Conservation (phyloP, 2,797 vertebrate species). For the Pantherophis vulpinus region DNA sequence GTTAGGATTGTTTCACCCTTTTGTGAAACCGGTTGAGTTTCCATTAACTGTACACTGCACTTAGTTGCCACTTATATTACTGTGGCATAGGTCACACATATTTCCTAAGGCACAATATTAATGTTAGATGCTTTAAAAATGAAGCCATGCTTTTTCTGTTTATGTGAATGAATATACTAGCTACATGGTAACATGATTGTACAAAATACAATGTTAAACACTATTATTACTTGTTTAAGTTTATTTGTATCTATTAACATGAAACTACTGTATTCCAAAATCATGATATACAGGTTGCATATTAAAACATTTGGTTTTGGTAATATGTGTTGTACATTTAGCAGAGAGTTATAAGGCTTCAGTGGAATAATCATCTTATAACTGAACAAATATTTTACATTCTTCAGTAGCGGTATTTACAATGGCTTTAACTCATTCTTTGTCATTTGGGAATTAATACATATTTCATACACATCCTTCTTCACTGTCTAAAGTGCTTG, state of each 20-base stretch:
- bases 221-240: constrained; percentile 62
- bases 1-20: constrained; percentile 71
- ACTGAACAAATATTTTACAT: constrained; percentile 74
- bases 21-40: constrained; percentile 75
- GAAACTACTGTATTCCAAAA: constrained; percentile 51
- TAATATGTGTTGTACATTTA: constrained; percentile 67
- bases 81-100: constrained; percentile 67
- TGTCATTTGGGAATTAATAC: constrained; percentile 54
- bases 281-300: constrained; percentile 52
- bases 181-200: constrained; percentile 72
- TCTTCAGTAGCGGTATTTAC: constrained; percentile 68
- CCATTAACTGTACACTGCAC: constrained; percentile 33
- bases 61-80: constrained; percentile 47
- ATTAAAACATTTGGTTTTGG: constrained; percentile 59
- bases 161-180: constrained; percentile 70
- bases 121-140: constrained; percentile 69
- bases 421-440: constrained; percentile 52
- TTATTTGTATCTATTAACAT: constrained; percentile 49
- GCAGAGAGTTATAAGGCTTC: constrained; percentile 74
- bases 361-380: constrained; percentile 67
- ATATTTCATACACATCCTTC: constrained; percentile 56
- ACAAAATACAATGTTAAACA: constrained; percentile 73
- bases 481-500: constrained; percentile 69
- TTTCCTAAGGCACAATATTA: constrained; percentile 86
- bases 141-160: constrained; percentile 79